Base-by-base conservation (phyloP, 2,888 invertebrate species). In the Stenchaetothrips biformis region DNA sequence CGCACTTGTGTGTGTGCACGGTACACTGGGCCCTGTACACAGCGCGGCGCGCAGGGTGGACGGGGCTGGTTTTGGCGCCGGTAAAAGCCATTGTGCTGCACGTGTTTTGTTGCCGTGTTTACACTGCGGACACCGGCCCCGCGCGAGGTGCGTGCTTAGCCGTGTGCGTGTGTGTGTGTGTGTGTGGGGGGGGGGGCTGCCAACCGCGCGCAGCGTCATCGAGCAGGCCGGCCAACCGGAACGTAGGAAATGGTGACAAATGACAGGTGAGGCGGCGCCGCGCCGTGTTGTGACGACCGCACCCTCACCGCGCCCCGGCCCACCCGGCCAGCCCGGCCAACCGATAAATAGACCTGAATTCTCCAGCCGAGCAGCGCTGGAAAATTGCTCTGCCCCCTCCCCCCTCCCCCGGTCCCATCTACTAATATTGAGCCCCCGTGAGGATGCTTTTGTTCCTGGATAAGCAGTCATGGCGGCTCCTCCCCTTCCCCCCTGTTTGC, bases 201-300 rank as follows among this genome's bases (percentile, higher is more conserved):
- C 18, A 13, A 53, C 53, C 67, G 9, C 67, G 21, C 67, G 6
- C 67, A 6, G 67, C 67, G 21, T 9, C 67, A 25, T 25, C 25
- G 67, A 74, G 21, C 67, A 74, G 67, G 67, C 21, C 25, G 67
- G 67, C 67, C 67, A 25, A 74, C 67, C 67, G 67, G 67, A 74
- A 74, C 67, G 25, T 7, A 21, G 25, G 21, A 74, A 16, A 25
- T 74, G 67, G 25, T 74, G 67, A 74, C 25, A 21, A 74, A 25
- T 25, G 67, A 21, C 25, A 74, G 25, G 67, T 11, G 37, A 37
- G 37, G 37, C 37, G 37, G 37, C 37, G 37, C 37, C 37, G 37
- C 37, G 37, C 37, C 37, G 37, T 4, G 37, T 37, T 37, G 37
- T 37, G 37, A 37, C 37, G 37, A 37, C 37, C 37, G 9, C 53